Base-by-base conservation (phyloP, 2,888 invertebrate species). In the Digitonthophagus gazella region DNA sequence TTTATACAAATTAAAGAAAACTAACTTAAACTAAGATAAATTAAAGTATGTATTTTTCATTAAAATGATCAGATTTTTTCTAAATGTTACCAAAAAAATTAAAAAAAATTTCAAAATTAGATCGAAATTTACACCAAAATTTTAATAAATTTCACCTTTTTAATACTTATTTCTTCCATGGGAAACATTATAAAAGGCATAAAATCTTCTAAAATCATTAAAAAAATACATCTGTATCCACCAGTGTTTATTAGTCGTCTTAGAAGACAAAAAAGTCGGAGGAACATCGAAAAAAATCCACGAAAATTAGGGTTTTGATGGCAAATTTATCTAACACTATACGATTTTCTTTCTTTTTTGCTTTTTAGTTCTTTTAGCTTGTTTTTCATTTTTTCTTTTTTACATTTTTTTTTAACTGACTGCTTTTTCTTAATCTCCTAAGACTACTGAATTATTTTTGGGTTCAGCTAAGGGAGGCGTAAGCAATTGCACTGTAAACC, bases 211-310 rank as follows among this genome's bases (percentile, higher is more conserved):
- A n/a, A n/a, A n/a, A n/a, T n/a, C n/a, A n/a, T n/a, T n/a, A n/a
- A n/a, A n/a, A n/a, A n/a, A 99, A 85, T 99, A 98, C 85, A 98
- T 98, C 82, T 98, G 98, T 85, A 96, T 98, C 76, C 97, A 99
- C 85, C 97, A 98, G 85, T 98, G 98, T 85, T 86, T 99, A 69
- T 86, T 97, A 78, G 95, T 96, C 76, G 97, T 97, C 73, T 86
- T 98, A 66, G 96, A 98, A 85, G 96, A 96, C 58, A 93, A 93
- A 82, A 96, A 97, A 83, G 82, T 88, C 74, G 87, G 89, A 6
- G 88, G 89, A 55, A 88, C 90, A 44, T 88, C 90, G n/a, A 86
- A 91, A 75, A 92, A 92, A 82, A 91, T 92, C 75, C 93, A 94
- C 80, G 92, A 93, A 81, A 96, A 96, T 85, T 93, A 94, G 81